A percentile compares a stretch with the other conserved stretches of the same genome.
phyloP scores from a whole-genome alignment of 1,140 invertebrate species.

The Caenorhabditis latens region DNA sequence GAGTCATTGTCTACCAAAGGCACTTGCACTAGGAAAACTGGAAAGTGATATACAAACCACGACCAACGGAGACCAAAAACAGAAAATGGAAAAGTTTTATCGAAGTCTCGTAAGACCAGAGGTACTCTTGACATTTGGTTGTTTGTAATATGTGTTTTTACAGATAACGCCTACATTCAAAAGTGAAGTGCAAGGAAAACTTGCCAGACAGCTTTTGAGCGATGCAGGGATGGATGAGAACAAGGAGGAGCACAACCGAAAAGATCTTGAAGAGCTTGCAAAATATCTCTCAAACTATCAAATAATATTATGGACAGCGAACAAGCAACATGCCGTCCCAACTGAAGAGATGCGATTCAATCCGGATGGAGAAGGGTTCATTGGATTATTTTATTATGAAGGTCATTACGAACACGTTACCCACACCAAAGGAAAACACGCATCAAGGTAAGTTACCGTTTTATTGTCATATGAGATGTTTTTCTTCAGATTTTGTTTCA shows the following conservation, averaged over 20 bases:
- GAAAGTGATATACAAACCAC: background rate
- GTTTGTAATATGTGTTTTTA: background rate
- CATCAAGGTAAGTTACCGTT: background rate
- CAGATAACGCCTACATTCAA: background rate
- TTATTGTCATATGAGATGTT: background rate
- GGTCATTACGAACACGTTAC: background rate
- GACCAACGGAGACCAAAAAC: background rate
- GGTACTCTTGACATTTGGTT: background rate
- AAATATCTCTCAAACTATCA: background rate
- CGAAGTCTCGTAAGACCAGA: background rate
- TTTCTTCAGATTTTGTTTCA: slow-evolving; percentile 6
- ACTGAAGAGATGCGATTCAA: background rate
- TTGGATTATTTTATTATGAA: background rate
- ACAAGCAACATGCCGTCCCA: background rate
- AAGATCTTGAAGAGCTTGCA: background rate
- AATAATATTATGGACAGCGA: background rate
- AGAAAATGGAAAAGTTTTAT: background rate
- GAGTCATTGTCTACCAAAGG: background rate
- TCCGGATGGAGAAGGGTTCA: background rate
- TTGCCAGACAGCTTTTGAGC: background rate
- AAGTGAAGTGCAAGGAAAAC: background rate
- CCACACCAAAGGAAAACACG: background rate
- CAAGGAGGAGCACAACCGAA: background rate
- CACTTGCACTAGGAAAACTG: background rate
- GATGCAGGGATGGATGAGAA: background rate